Percentiles rank a stretch among this genome's conserved stretches.
Conservation (phyloP, 2,888 invertebrate genomes). For the Watsonalla cultraria region DNA sequence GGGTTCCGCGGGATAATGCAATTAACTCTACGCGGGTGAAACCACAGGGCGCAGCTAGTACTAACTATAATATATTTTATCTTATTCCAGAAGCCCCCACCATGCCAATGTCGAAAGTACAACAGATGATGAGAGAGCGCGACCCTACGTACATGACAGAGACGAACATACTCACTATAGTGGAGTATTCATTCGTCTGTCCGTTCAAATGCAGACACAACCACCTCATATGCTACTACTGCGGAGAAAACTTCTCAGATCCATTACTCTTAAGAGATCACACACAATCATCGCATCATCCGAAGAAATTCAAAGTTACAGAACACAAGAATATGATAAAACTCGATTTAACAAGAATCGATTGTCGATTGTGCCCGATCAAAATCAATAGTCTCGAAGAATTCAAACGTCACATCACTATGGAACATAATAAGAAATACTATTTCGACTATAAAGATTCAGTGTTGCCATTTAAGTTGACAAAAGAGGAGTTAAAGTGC, state of each 20-base stretch:
- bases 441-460: slow-evolving; percentile 54
- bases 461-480: slow-evolving; percentile 52
- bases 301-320: slow-evolving; percentile 58
- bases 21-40: too few species aligned
- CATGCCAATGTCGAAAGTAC: slow-evolving; percentile 53
- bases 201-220: slow-evolving; percentile 69
- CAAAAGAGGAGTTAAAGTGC: slow-evolving; percentile 47
- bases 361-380: slow-evolving; percentile 50
- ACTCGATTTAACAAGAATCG: slow-evolving; percentile 57
- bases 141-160: slow-evolving; percentile 62
- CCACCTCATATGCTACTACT: slow-evolving; percentile 62
- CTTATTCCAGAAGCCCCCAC: slow-evolving; percentile 30
- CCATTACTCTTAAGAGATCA: slow-evolving; percentile 42
- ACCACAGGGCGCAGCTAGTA: too few species aligned
- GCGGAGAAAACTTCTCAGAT: slow-evolving; percentile 46
- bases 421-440: slow-evolving; percentile 49
- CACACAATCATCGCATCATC: slow-evolving; percentile 33
- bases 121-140: slow-evolving; percentile 55
- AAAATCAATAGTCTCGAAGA: slow-evolving; percentile 48
- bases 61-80: too few species aligned
- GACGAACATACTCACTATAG: slow-evolving; percentile 56
- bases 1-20: too few species aligned
- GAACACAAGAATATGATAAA: slow-evolving; percentile 68
- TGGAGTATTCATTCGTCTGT: slow-evolving; percentile 58
- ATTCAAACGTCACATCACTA: slow-evolving; percentile 50